Percentiles rank a stretch among this genome's conserved stretches.
Conservation (phyloP, 2,797 vertebrate genomes). For the Pterois miles region DNA sequence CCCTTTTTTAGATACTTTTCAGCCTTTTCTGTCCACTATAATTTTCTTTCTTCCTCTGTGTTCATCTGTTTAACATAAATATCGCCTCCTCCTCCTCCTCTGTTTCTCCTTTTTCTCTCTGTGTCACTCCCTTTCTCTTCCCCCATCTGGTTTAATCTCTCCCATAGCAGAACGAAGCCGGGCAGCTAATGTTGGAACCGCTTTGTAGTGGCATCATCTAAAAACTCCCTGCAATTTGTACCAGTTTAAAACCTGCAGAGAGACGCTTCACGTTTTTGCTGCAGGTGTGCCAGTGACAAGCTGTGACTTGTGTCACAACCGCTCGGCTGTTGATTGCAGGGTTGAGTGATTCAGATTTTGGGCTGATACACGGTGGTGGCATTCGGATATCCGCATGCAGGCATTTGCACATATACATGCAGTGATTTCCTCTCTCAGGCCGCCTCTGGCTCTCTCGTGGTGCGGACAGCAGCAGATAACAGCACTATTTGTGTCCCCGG, state of each 20-base stretch:
- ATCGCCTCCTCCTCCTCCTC: conserved; percentile 43
- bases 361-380: conserved; percentile 1
- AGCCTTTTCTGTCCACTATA: conserved; percentile 44
- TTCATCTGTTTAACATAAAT: conserved; percentile 69
- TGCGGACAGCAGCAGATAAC: conserved; percentile 51
- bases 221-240: conserved; percentile 39
- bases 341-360: conserved; percentile 37
- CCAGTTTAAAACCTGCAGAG: conserved; percentile 10
- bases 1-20: conserved; percentile 36
- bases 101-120: conserved; percentile 9
- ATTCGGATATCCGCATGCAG: conserved; percentile 5
- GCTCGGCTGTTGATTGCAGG: conserved; percentile 12
- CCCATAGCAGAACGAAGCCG: conserved; percentile 5
- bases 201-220: conserved; percentile 44
- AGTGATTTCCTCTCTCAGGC: conserved; percentile 7
- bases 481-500: conserved; percentile 23
- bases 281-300: conserved; percentile 44
- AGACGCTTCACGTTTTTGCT: conserved; percentile 1
- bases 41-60: conserved; percentile 49
- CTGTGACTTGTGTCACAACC: conserved; percentile 55
- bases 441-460: not conserved
- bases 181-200: conserved; percentile 7
- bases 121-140: conserved; percentile 21
- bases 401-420: conserved; percentile 9
- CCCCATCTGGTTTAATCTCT: conserved; percentile 25